Percentiles rank a stretch among this genome's conserved stretches.
Conservation (phyloP, 1,140 invertebrate genomes). For the Drosophila sucinea region DNA sequence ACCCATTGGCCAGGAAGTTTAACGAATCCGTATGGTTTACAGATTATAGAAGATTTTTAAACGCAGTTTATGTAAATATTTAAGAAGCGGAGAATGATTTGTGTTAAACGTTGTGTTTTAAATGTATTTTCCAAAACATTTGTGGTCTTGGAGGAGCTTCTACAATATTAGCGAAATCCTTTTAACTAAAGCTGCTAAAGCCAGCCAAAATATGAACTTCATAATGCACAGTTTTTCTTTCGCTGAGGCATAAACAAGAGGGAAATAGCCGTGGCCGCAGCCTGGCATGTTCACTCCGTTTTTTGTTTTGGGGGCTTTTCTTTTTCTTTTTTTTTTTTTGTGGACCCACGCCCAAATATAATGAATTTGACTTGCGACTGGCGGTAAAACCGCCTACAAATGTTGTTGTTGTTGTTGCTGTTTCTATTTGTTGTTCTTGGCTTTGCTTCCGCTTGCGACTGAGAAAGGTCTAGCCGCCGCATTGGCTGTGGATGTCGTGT, state of each 20-base stretch:
- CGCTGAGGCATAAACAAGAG: not conserved
- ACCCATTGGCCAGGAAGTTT: not conserved
- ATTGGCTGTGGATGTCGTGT: constrained; percentile 51
- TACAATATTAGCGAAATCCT: not conserved
- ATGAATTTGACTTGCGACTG: constrained; percentile 53
- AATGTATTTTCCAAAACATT: not conserved
- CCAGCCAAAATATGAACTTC: not conserved
- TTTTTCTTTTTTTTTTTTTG: not conserved
- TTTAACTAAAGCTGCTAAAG: constrained; percentile 14
- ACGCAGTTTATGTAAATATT: no score
- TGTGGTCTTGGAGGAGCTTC: not conserved
- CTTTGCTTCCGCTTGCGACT: constrained; percentile 43
- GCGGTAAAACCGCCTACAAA: constrained; percentile 10
- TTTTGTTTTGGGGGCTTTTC: not conserved
- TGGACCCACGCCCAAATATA: constrained; percentile 24
- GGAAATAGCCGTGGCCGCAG: constrained; percentile 34
- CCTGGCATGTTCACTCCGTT: constrained; percentile 41
- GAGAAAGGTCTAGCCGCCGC: constrained; percentile 24
- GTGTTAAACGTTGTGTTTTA: no score
- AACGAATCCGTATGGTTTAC: not conserved
- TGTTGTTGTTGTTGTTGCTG: constrained; percentile 23
- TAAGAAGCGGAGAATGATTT: no score
- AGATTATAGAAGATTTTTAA: no score
- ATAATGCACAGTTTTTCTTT: not conserved
- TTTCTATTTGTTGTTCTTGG: constrained; percentile 30